Percentiles rank a stretch among this genome's conserved stretches.
phyloP scores from a whole-genome alignment of 2,113 vertebrate genomes.

The Aegithalos caudatus region DNA sequence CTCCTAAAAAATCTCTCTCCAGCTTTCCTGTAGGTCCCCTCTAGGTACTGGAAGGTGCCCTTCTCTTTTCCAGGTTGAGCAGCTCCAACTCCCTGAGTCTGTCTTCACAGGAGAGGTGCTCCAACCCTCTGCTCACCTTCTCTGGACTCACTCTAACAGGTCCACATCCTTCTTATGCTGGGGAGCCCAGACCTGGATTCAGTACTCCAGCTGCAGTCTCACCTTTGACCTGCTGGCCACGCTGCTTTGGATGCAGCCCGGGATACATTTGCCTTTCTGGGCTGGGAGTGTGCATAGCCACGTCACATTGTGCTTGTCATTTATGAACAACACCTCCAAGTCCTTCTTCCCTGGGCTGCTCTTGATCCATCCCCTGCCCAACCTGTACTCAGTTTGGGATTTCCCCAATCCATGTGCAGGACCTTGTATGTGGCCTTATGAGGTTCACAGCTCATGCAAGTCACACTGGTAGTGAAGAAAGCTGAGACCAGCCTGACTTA shows the following conservation, averaged over 20 bases:
- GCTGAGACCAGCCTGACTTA: not conserved
- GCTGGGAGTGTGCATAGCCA: accelerated
- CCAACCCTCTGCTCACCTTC: not conserved
- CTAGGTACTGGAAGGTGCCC: not conserved
- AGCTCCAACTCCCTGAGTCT: not conserved
- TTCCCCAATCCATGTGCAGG: not conserved
- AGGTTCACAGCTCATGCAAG: not conserved
- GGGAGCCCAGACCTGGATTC: not conserved
- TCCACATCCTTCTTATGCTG: not conserved
- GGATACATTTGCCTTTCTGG: not conserved
- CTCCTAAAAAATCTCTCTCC: not conserved
- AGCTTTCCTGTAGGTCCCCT: not conserved
- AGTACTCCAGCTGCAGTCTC: not conserved
- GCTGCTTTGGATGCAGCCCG: accelerated
- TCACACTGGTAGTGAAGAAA: not conserved
- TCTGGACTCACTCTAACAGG: not conserved
- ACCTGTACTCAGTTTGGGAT: not conserved
- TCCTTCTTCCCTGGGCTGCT: not conserved
- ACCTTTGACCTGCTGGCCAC: not conserved
- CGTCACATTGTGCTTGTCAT: not conserved
- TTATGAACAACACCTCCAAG: not conserved
- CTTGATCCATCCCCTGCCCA: not conserved
- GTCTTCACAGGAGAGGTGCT: not conserved
- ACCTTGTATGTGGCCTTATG: not conserved
- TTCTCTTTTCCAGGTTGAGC: not conserved